A percentile compares a stretch with the other conserved stretches of the same genome.
phyloP scores from a whole-genome alignment of 2,888 invertebrate species.

The Pachymerium ferrugineum region DNA sequence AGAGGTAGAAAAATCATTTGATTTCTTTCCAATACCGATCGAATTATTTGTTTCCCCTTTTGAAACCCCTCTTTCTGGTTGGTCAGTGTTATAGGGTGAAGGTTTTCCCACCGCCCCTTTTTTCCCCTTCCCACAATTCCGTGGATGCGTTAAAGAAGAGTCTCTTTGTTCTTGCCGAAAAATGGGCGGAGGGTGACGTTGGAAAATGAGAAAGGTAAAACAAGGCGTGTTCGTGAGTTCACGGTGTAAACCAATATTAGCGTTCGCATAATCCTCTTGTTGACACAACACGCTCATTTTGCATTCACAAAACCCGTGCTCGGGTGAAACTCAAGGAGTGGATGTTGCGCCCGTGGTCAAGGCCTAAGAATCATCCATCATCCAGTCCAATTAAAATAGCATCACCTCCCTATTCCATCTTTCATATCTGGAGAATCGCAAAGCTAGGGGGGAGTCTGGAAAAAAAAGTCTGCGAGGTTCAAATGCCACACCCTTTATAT shows the following conservation, averaged over 20 bases:
- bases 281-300: slow-evolving; percentile 8
- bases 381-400: slow-evolving; percentile 33
- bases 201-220: not conserved
- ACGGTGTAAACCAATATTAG: slow-evolving; percentile 9
- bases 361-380: slow-evolving; percentile 31
- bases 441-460: not conserved
- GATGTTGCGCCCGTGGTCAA: slow-evolving; percentile 28
- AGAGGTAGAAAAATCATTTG: not conserved
- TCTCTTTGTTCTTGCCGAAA: slow-evolving; percentile 1
- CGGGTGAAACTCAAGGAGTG: slow-evolving; percentile 8
- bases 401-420: slow-evolving; percentile 32
- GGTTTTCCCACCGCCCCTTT: not conserved
- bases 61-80: not conserved
- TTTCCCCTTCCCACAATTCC: not conserved
- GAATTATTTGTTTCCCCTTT: not conserved
- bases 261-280: not conserved
- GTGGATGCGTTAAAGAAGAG: not conserved
- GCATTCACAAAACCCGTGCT: not conserved
- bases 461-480: slow-evolving; percentile 6
- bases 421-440: slow-evolving; percentile 29
- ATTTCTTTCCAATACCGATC: not conserved
- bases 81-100: not conserved
- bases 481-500: slow-evolving; percentile 13
- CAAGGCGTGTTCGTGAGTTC: slow-evolving; percentile 4
- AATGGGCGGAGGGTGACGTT: slow-evolving; percentile 13